Base-by-base conservation (phyloP, 2,797 vertebrate genomes). In the Podarcis lilfordi region DNA sequence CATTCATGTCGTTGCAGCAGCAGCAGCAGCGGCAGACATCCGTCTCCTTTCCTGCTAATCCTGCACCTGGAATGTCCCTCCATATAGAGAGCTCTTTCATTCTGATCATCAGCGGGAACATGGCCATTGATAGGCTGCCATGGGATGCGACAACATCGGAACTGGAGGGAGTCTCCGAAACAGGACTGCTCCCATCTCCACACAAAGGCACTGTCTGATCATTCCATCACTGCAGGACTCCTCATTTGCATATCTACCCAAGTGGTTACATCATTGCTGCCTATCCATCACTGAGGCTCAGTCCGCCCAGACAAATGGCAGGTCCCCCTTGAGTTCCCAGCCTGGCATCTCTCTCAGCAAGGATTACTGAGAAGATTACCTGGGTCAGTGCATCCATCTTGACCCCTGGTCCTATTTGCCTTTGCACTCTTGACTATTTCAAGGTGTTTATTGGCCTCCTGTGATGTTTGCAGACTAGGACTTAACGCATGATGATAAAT, bases 381-480 rank as follows among this genome's bases (percentile, higher is more conserved):
- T 75, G 79, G 79, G 79, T 87, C 79, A 87, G 1, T 45, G 55
- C 79, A 66, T 35, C 37, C 40, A 32, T 75, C 19, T 40, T 75
- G 29, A 82, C 86, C 86, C 50, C 55, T 69, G 61, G 32, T 10
- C 82, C 69, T 84, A 23, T 88, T 88, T 75, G 87, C 69, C 75
- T 82, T 9, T 59, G 75, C 55, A 55, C 61, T 32, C 29, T 66
- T 43, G 40, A 37, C 75, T 35, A 19, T 50, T 89, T 72, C 43
- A 37, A 29, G 2, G 37, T 21, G 43, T 61, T 79, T 40, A 84
- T 27, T 88, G 64, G 35, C 75, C 87, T 88, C 66, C 82, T 72
- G 11, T n/a, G 76, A 43, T 64, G 50, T 64, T 74, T 85, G 37
- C 55, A 50, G 76, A 55, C 43, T 37, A 79, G 50, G 77, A 35